phyloP scores from a whole-genome alignment of 2,888 invertebrate genomes.

The Diarsia dahlii region DNA sequence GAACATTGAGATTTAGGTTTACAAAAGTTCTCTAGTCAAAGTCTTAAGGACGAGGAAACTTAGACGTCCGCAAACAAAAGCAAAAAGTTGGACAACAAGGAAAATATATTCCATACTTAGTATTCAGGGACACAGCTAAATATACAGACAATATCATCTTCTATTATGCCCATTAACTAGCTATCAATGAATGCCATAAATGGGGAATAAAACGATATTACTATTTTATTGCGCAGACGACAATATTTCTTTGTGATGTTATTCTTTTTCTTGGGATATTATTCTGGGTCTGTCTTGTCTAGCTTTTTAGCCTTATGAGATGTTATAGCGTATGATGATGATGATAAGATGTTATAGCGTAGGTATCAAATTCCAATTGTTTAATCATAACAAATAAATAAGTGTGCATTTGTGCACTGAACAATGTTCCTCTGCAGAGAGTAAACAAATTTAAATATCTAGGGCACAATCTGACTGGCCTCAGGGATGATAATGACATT shows the following conservation, averaged over 20 bases:
- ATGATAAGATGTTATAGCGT: no score
- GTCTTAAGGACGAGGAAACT: background rate
- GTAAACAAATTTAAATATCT: no score
- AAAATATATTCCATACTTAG: constrained; percentile 10
- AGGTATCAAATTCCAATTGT: background rate
- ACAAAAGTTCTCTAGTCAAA: constrained; percentile 2
- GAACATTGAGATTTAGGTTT: background rate
- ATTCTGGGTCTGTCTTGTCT: background rate
- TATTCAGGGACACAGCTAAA: constrained; percentile 21
- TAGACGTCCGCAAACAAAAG: constrained; percentile 11
- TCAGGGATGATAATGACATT: no score
- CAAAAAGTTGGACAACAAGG: background rate
- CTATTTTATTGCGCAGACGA: constrained; percentile 33
- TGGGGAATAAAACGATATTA: constrained; percentile 38
- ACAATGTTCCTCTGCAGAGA: no score
- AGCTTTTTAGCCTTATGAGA: background rate
- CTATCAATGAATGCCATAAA: constrained; percentile 38
- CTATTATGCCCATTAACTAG: constrained; percentile 26
- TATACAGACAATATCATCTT: constrained; percentile 27
- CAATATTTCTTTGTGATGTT: constrained; percentile 1
- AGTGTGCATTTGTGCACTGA: no score
- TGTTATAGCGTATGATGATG: no score
- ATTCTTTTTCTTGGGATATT: background rate
- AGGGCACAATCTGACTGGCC: no score
- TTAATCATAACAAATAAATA: background rate